Percentiles rank a stretch among this genome's conserved stretches.
Conservation (phyloP, 1,140 invertebrate genomes). For the Eurosta solidaginis region DNA sequence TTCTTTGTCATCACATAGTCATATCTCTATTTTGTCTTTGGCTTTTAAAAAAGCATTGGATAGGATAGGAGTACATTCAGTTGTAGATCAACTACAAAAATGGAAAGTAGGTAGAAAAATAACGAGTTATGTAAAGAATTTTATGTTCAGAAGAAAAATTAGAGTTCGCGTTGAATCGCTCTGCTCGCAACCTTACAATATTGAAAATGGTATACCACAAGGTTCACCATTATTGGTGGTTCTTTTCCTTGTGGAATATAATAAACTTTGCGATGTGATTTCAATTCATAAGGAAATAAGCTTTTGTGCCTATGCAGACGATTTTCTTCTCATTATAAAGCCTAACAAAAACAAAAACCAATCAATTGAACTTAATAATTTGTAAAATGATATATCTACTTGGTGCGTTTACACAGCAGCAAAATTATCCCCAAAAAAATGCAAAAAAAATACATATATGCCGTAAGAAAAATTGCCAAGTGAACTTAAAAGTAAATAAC, state of each 20-base stretch:
- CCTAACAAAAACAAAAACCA: constrained; percentile 25
- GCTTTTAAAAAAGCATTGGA: constrained; percentile 36
- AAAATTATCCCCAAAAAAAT: constrained; percentile 31
- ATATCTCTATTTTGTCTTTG: constrained; percentile 28
- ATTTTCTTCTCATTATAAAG: constrained; percentile 30
- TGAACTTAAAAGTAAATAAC: constrained; percentile 14
- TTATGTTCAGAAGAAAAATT: constrained; percentile 34
- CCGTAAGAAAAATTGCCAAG: constrained; percentile 36
- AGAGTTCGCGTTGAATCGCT: constrained; percentile 5
- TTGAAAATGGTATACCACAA: constrained; percentile 36
- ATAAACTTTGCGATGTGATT: constrained; percentile 25
- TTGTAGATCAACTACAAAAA: constrained; percentile 28
- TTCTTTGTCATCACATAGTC: too few species aligned
- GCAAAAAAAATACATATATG: constrained; percentile 35
- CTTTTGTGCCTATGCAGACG: constrained; percentile 36
- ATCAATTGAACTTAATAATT: constrained; percentile 30
- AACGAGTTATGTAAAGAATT: constrained; percentile 27
- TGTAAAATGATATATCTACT: constrained; percentile 26
- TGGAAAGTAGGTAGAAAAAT: constrained; percentile 34
- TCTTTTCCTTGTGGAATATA: constrained; percentile 34
- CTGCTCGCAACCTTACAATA: not conserved
- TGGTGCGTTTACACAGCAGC: constrained; percentile 35
- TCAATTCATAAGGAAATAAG: constrained; percentile 13
- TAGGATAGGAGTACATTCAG: constrained; percentile 18
- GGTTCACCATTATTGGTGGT: constrained; percentile 36